Evolutionary conservation across 1,140 invertebrate species (phyloP), one percentile per base, ranked within the genome.

Genomic region (Carposina sasakii): DNA sequence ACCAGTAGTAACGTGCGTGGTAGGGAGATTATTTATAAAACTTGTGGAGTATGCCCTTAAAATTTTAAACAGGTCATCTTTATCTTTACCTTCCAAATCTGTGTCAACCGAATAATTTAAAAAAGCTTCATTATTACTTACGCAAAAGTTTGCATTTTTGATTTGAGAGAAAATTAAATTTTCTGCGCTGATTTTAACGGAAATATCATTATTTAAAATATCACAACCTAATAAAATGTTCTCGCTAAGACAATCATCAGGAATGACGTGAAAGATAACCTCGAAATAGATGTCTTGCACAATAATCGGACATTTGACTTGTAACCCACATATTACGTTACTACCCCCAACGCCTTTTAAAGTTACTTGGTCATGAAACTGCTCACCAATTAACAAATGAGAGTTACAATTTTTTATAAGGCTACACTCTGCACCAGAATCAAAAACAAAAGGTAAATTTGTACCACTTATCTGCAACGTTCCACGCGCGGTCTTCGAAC

Each of bases 361-460:
- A 30, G 10, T 16, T 13, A 54, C 36, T 22, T 24, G 17, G 19
- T 59, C 46, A 41, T 59, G 23, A 45, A 46, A 45, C n/a, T 9
- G 3, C 8, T 39, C 17, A 8, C 57, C 52, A 1, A 13, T 26
- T 2, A 58, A 4, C 2, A 37, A 20, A 17, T 45, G 3, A 23
- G 22, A 20, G 9, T 19, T 13, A 41, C 41, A 44, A 20, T 44
- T 1, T 34, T 42, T 53, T 8, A 54, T 41, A 2, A 58, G 20
- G 33, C 42, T 47, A 45, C 56, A 59, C 26, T 43, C 48, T 6
- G 48, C 22, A 24, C 48, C 48, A 26, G 39, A 43, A 9, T 50
- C 39, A 43, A 40, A 50, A 4, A 39, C 1, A 48, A 48, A 48
- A 13, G 36, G 19, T 20, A 48, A 40, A 16, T 31, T 19, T 12